Base-by-base conservation (phyloP, 2,888 invertebrate species). In the Cheilosia variabilis region DNA sequence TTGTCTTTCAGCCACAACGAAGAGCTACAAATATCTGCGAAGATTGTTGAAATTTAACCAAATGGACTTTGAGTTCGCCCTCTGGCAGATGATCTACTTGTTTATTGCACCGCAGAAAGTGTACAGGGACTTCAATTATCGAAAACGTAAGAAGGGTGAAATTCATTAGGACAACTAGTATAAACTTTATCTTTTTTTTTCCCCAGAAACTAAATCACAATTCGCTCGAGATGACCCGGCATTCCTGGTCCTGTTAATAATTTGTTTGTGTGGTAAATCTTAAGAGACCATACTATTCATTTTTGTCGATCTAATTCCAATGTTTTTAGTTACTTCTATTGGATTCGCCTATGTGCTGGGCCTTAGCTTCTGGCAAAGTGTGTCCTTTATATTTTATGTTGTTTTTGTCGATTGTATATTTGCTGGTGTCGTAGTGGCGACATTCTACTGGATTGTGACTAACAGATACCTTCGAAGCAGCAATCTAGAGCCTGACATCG, bases 221-320 rank as follows among this genome's bases (percentile, higher is more conserved):
- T 99, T 98, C 95, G 99, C 99, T 0, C 94, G 99, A 92, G 99
- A 99, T 93, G 99, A 99, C 93, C 99, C 99, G 58, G 99, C 99
- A 31, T 99, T 99, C 93, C 93, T 99, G 89, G 98, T 99, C 22
- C 93, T 99, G 76, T 94, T 99, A 55, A 95, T 96, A 89, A 94
- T 96, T 87, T 97, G 97, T 94, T 93, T 98, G 83, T 95, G 96
- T 90, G 93, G 96, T 96, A 93, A 91, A 90, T 78, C 7, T 60
- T 43, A 2, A 22, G 27, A 10, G 5, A 10, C n/a, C 15, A 1
- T 41, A 19, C n/a, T 13, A 4, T 10, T 13, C 6, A 4, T 10
- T 15, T 4, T 13, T 17, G 4, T 43, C 13, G n/a, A 62, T 15
- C 52, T 53, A 65, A 47, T 19, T 2, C 24, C 63, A 19, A 31